These are phyloP conservation scores for Platysternon megacephalum DNA, from an alignment of 2,113 vertebrate species.

Conservation along the genomic window DNA sequence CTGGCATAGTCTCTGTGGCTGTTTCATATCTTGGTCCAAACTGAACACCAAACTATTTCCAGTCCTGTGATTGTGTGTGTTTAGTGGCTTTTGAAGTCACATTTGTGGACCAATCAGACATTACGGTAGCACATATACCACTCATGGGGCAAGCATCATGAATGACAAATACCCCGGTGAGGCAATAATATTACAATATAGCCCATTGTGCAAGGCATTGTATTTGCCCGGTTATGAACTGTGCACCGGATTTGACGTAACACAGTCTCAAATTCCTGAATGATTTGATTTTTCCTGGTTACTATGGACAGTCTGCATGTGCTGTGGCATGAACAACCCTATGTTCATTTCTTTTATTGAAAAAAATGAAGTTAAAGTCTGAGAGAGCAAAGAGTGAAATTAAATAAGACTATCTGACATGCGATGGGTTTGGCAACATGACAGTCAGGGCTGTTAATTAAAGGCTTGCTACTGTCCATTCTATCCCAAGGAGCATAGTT, in stretches of 20 bases:
- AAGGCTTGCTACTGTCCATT: not conserved
- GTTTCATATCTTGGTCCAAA: not conserved
- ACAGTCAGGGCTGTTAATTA: not conserved
- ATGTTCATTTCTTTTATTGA: not conserved
- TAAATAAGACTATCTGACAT: not conserved
- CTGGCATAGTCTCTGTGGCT: not conserved
- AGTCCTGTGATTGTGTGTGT: rapidly evolving
- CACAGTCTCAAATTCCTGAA: not conserved
- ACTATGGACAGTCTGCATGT: not conserved
- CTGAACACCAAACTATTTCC: not conserved
- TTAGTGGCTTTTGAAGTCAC: not conserved
- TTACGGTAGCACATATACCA: rapidly evolving
- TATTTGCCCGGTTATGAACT: rapidly evolving
- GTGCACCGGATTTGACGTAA: not conserved
- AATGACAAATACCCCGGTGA: not conserved
- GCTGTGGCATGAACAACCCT: not conserved
- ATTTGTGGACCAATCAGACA: not conserved
- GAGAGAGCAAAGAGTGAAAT: not conserved
- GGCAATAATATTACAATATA: not conserved
- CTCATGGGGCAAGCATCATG: not conserved
- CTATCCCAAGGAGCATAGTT: not conserved
- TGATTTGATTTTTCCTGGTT: not conserved
- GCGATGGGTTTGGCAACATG: not conserved
- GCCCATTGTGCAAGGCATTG: not conserved
- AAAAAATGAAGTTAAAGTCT: not conserved